Percentiles rank a stretch among this genome's conserved stretches.
phyloP scores from a whole-genome alignment of 2,888 invertebrate species.

The Caenorhabditis auriculariae region DNA sequence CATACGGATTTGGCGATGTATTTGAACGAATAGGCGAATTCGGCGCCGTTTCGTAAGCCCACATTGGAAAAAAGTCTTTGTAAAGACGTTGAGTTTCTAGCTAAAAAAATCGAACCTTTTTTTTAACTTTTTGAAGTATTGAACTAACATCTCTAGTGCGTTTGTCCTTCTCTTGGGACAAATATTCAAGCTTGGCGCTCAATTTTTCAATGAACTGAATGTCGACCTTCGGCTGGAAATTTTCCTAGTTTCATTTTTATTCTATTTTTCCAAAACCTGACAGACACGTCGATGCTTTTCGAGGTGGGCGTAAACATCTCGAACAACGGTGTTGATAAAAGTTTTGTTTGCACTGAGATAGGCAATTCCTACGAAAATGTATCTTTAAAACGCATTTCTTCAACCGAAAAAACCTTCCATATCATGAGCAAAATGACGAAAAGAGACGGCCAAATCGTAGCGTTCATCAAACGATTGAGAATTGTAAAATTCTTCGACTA shows the following conservation, averaged over 20 bases:
- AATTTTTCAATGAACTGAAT: too few species aligned
- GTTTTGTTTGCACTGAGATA: slow-evolving; percentile 20
- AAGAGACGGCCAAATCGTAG: slow-evolving; percentile 16
- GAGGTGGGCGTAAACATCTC: slow-evolving; percentile 33
- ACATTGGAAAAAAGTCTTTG: slow-evolving; percentile 34
- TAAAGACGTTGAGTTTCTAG: slow-evolving; percentile 17
- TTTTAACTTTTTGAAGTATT: too few species aligned
- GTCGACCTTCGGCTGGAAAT: too few species aligned
- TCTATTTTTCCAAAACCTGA: too few species aligned
- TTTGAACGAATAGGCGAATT: not conserved
- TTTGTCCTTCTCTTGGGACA: too few species aligned
- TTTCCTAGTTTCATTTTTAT: too few species aligned
- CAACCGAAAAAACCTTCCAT: slow-evolving; percentile 25
- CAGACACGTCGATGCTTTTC: slow-evolving; percentile 23
- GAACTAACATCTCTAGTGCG: too few species aligned
- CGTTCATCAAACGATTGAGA: slow-evolving; percentile 19
- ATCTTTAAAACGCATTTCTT: slow-evolving; percentile 2
- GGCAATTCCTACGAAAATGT: slow-evolving; percentile 12
- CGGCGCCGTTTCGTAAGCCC: slow-evolving; percentile 27
- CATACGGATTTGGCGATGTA: too few species aligned
- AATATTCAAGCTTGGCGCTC: too few species aligned
- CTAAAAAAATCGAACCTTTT: too few species aligned
- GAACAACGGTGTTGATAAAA: slow-evolving; percentile 41
- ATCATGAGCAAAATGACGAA: slow-evolving; percentile 47
- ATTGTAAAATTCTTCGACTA: slow-evolving; percentile 32